These are phyloP conservation scores for Lamproptera curius DNA, from an alignment of 2,888 invertebrate species.

Conservation along the genomic window DNA sequence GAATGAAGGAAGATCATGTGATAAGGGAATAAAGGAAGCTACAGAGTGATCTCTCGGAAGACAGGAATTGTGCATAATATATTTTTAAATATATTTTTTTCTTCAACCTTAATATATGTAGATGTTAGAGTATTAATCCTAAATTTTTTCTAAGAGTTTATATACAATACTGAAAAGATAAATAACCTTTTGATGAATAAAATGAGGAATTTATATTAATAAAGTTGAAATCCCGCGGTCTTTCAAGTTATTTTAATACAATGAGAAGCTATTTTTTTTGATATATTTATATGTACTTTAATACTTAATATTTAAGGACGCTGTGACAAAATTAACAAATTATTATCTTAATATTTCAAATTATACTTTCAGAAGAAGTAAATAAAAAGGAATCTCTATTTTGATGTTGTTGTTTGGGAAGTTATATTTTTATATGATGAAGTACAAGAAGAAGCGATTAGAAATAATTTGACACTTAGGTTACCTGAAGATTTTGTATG, in stretches of 20 bases:
- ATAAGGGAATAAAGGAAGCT: conserved; percentile 60
- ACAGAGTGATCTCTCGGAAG: conserved; percentile 71
- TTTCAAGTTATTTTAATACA: conserved; percentile 4
- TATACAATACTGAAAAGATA: conserved; percentile 28
- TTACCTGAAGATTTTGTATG: conserved; percentile 10
- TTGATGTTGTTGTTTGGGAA: neutral
- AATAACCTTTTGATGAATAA: conserved; percentile 13
- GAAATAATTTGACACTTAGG: conserved; percentile 3
- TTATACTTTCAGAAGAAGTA: neutral
- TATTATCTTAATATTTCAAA: neutral
- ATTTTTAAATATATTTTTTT: conserved; percentile 34
- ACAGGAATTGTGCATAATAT: conserved; percentile 45
- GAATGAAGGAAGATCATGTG: conserved; percentile 39
- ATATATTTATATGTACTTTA: neutral
- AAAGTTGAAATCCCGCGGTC: conserved; percentile 1
- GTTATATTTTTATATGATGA: neutral
- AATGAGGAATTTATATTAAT: neutral
- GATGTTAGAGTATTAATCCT: conserved; percentile 29
- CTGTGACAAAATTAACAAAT: neutral
- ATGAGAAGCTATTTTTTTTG: neutral
- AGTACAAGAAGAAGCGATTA: conserved; percentile 9
- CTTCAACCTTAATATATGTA: conserved; percentile 27
- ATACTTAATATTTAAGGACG: neutral
- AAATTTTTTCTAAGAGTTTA: conserved; percentile 26
- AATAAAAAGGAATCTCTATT: neutral